Conservation (phyloP, 2,113 vertebrate genomes). For the Eptesicus fuscus region DNA sequence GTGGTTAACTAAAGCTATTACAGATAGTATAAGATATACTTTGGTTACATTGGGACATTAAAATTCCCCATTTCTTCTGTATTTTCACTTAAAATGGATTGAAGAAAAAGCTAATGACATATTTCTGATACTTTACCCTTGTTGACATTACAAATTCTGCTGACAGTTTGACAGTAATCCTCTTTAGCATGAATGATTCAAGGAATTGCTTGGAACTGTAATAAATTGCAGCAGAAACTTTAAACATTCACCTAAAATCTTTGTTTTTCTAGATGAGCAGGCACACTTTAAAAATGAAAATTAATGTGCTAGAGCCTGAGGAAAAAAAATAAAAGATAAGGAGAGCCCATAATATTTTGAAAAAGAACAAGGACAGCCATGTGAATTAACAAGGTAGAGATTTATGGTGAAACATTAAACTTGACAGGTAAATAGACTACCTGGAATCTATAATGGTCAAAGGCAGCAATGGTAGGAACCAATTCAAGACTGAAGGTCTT, state of each 20-base stretch:
- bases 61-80: background rate
- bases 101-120: background rate
- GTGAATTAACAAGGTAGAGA: slow-evolving; percentile 65
- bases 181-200: slow-evolving; percentile 30
- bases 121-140: slow-evolving; percentile 23
- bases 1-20: slow-evolving; percentile 9
- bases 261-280: slow-evolving; percentile 11
- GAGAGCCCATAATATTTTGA: slow-evolving; percentile 19
- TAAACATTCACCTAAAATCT: background rate
- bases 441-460: slow-evolving; percentile 52
- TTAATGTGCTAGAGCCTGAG: slow-evolving; percentile 31
- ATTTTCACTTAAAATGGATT: slow-evolving; percentile 30
- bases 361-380: slow-evolving; percentile 59
- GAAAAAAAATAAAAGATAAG: slow-evolving; percentile 25
- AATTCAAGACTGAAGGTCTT: slow-evolving; percentile 55
- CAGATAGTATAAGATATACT: background rate
- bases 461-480: slow-evolving; percentile 2
- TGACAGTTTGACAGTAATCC: background rate
- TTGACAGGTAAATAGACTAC: slow-evolving; percentile 54
- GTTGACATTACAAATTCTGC: background rate
- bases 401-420: slow-evolving; percentile 66
- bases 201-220: background rate
- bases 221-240: slow-evolving; percentile 15
- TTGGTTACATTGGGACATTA: background rate
- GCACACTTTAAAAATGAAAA: slow-evolving; percentile 35